Percentiles rank a stretch among this genome's conserved stretches.
These are phyloP conservation scores for Menidia menidia DNA, from an alignment of 2,797 vertebrate species.

Conservation along the genomic window DNA sequence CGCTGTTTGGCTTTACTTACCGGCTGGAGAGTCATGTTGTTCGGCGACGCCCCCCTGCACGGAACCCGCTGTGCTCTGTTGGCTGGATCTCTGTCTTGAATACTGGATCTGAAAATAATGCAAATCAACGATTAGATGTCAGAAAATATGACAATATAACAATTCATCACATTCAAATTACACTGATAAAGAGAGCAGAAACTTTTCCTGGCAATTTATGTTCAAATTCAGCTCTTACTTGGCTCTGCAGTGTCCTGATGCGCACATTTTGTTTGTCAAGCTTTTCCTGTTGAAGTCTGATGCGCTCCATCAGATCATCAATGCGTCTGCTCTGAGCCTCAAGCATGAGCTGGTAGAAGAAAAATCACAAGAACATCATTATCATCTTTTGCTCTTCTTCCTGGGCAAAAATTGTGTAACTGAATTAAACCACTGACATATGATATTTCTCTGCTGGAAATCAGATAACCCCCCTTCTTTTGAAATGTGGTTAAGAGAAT, in stretches of 20 bases:
- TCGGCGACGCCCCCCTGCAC: conserved; percentile 51
- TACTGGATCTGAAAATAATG: conserved; percentile 72
- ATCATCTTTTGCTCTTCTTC: conserved; percentile 5
- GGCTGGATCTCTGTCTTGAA: conserved; percentile 57
- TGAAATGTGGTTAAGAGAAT: no score
- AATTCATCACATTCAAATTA: no score
- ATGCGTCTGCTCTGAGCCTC: conserved; percentile 89
- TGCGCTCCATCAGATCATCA: conserved; percentile 90
- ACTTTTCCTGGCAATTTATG: not conserved
- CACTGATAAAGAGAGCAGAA: no score
- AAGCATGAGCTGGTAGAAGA: conserved; percentile 83
- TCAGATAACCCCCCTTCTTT: no score
- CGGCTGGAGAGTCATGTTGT: conserved; percentile 78
- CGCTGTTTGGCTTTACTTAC: conserved; percentile 69
- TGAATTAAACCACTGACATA: conserved; percentile 1
- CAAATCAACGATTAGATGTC: not conserved
- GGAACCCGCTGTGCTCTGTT: conserved; percentile 39
- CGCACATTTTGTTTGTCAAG: conserved; percentile 94
- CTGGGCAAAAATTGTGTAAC: not conserved
- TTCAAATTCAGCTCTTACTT: conserved; percentile 75
- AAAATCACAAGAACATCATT: not conserved
- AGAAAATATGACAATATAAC: not conserved
- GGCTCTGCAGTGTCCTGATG: conserved; percentile 90
- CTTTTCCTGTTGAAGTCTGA: conserved; percentile 92
- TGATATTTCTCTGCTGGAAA: no score